Base-by-base conservation (phyloP, 2,113 vertebrate species). In the Scalopus aquaticus region DNA sequence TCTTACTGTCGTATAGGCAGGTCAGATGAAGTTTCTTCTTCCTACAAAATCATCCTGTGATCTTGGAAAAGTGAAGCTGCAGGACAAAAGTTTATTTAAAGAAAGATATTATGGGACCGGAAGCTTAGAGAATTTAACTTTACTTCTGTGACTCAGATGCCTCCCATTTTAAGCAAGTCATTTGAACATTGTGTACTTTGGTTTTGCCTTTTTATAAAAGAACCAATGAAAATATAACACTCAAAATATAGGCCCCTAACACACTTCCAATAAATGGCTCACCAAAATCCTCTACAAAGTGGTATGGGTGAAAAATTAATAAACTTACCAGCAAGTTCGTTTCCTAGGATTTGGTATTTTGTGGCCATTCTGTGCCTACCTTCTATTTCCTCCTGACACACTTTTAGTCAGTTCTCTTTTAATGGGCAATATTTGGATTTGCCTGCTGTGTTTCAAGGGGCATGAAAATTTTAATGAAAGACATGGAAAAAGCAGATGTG, bases 161-260 rank as follows among this genome's bases (percentile, higher is more conserved):
- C 74, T 96, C 91, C 89, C 93, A 87, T 93, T 95, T 96, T 84
- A 96, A 95, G 82, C 54, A 82, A 94, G 60, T 95, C 86, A 67
- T 95, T 79, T 95, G 83, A 97, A 96, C 83, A 51, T 26, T 89
- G n/a, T 95, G 93, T 95, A 94, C 89, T 96, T 93, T 96, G 92
- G 90, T 77, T 89, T 90, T 86, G 69, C 78, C 95, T 92, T 94
- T 95, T 93, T 88, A 82, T 82, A 88, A 96, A 94, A 94, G 93
- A 93, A 73, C 58, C 69, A 95, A 78, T 94, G 93, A 91, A 97
- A 96, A 93, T 62, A 79, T 74, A 89, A 39, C 88, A 79, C 54
- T n/a, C 73, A 60, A 93, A 94, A 88, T 86, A 74, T 70, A 86
- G 60, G 58, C 73, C 62, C 51, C 19, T 73, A 90, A 90, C 62